phyloP scores from a whole-genome alignment of 2,113 vertebrate genomes.

The Tiliqua scincoides region DNA sequence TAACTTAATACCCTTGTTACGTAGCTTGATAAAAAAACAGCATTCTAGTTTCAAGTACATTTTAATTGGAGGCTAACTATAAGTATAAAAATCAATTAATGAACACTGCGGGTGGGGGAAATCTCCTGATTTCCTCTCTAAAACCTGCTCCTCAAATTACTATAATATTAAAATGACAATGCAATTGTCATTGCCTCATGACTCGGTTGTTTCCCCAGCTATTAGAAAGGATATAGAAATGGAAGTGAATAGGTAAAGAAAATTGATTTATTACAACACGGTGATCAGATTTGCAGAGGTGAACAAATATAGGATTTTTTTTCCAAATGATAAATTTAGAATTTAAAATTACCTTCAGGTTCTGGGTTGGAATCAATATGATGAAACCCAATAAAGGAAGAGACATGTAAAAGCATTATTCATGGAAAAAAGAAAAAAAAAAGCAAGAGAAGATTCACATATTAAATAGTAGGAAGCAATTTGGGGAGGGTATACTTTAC shows the following conservation, averaged over 20 bases:
- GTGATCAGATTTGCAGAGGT: conserved; percentile 1
- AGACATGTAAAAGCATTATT: conserved; percentile 7
- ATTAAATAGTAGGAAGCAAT: neutral
- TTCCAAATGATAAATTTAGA: conserved; percentile 2
- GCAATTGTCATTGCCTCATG: neutral
- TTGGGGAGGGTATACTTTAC: neutral
- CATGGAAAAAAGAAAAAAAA: no score
- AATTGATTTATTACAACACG: neutral
- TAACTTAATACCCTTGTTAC: conserved; percentile 63
- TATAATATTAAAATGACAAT: neutral
- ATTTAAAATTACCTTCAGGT: conserved; percentile 5
- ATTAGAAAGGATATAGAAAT: neutral
- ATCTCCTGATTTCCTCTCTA: conserved; percentile 43
- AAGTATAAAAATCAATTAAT: conserved; percentile 73
- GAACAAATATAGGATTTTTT: neutral
- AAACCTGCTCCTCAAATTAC: conserved; percentile 44
- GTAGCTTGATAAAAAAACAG: conserved; percentile 61
- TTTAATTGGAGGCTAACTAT: conserved; percentile 66
- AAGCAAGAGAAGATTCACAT: neutral
- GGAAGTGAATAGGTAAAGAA: neutral
- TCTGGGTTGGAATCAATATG: conserved; percentile 9
- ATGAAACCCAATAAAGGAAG: conserved; percentile 17
- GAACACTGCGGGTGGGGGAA: conserved; percentile 63
- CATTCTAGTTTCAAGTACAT: conserved; percentile 67
- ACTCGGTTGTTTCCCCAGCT: neutral